Conservation (phyloP, 2,888 invertebrate genomes). For the Meiosimyza decipiens region DNA sequence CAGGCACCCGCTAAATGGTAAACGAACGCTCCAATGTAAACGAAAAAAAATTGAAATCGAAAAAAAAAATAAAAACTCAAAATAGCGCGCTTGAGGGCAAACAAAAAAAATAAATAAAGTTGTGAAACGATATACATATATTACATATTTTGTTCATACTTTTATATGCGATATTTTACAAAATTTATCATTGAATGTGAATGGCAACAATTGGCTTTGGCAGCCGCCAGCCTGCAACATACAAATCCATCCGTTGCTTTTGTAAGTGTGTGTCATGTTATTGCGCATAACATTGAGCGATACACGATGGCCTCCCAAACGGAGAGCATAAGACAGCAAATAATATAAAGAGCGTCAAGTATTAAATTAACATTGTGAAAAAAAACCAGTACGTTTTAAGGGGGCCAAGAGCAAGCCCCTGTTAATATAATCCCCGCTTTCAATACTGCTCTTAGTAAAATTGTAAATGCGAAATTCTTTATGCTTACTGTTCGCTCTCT, state of each 20-base stretch:
- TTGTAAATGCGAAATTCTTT: too few relatives aligned
- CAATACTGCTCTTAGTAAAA: too few relatives aligned
- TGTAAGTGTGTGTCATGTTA: not conserved
- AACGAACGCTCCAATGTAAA: conserved; percentile 28
- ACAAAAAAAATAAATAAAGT: conserved; percentile 22
- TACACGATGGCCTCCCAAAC: too few relatives aligned
- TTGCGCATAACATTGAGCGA: conserved; percentile 24
- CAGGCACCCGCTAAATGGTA: conserved; percentile 17
- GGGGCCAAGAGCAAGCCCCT: not conserved
- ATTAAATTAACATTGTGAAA: not conserved
- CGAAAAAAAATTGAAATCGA: conserved; percentile 8
- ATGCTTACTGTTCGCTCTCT: too few relatives aligned
- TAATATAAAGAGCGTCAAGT: not conserved
- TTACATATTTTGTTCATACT: not conserved
- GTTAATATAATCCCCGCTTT: not conserved
- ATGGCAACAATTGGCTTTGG: conserved; percentile 24
- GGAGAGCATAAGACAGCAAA: too few relatives aligned
- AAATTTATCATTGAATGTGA: conserved; percentile 39
- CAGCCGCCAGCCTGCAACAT: not conserved
- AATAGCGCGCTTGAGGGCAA: not conserved
- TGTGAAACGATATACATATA: conserved; percentile 25
- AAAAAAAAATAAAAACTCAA: conserved; percentile 16
- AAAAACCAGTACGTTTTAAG: not conserved
- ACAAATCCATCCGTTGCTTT: not conserved
- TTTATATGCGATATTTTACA: conserved; percentile 18